A percentile compares a stretch with the other conserved stretches of the same genome.
These are phyloP conservation scores for Calameuta pallipes DNA, from an alignment of 2,888 invertebrate genomes.

Conservation along the genomic window DNA sequence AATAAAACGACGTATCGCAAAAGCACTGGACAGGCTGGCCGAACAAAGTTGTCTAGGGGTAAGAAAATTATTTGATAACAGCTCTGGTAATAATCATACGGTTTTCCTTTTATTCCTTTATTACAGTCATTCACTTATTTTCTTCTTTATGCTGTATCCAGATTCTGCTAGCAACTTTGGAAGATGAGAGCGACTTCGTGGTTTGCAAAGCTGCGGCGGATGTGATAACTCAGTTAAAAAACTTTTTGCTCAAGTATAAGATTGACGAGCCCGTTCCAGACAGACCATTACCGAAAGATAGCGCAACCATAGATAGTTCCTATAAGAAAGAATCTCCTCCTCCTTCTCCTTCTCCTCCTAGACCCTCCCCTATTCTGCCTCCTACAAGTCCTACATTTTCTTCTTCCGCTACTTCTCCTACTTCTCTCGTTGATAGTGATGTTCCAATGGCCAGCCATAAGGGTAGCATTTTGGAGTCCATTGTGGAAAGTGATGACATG, in stretches of 20 bases:
- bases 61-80: constrained; percentile 28
- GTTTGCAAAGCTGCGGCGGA: constrained; percentile 74
- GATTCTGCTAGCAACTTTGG: constrained; percentile 73
- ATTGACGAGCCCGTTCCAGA: constrained; percentile 48
- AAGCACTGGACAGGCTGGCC: constrained; percentile 76
- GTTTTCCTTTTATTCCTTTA: neutral
- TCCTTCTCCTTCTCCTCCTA: neutral
- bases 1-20: constrained; percentile 73
- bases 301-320: constrained; percentile 47
- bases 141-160: constrained; percentile 27
- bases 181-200: constrained; percentile 78
- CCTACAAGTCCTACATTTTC: neutral
- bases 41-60: constrained; percentile 77
- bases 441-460: neutral
- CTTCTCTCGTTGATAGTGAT: neutral
- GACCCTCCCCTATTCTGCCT: neutral
- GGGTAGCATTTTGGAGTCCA: constrained; percentile 43
- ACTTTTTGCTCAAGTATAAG: constrained; percentile 67
- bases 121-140: neutral
- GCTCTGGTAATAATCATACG: neutral
- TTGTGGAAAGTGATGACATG: constrained; percentile 73
- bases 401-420: neutral
- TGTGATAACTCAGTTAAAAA: constrained; percentile 69
- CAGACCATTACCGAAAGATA: constrained; percentile 44
- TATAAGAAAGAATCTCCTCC: constrained; percentile 17